Conservation (phyloP, 2,113 vertebrate genomes). For the Ictalurus furcatus region DNA sequence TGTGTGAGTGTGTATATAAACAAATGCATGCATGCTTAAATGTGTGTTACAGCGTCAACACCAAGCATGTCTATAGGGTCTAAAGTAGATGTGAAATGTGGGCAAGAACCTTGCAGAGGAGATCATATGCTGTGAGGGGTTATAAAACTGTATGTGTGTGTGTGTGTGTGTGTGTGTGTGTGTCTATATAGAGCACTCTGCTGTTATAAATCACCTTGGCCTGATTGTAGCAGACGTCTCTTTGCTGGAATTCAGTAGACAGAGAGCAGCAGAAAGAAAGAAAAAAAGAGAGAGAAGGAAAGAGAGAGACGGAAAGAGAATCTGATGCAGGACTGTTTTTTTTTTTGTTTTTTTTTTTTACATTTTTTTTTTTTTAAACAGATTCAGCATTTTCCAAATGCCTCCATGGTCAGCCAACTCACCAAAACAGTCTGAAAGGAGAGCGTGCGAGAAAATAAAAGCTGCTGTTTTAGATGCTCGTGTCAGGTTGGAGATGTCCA, state of each 20-base stretch:
- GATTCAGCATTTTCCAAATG: constrained; percentile 15
- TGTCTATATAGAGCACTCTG: constrained; percentile 48
- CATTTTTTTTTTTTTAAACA: background rate
- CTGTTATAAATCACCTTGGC: constrained; percentile 59
- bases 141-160: constrained; percentile 24
- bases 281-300: background rate
- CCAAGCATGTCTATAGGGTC: background rate
- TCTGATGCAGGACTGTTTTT: background rate
- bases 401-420: background rate
- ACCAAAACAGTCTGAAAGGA: background rate
- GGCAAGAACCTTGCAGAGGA: constrained; percentile 8
- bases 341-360: background rate
- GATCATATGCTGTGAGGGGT: constrained; percentile 35
- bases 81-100: constrained; percentile 15
- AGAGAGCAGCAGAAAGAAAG: background rate
- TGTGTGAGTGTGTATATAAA: background rate
- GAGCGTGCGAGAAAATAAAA: background rate
- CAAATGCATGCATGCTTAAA: background rate
- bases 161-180: constrained; percentile 37
- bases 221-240: constrained; percentile 62
- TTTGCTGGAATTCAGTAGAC: constrained; percentile 45
- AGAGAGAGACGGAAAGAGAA: background rate
- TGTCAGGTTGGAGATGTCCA: background rate
- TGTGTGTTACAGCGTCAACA: background rate
- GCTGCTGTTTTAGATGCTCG: background rate